These are phyloP conservation scores for Nibea coibor DNA, from an alignment of 2,113 vertebrate species.

Conservation along the genomic window DNA sequence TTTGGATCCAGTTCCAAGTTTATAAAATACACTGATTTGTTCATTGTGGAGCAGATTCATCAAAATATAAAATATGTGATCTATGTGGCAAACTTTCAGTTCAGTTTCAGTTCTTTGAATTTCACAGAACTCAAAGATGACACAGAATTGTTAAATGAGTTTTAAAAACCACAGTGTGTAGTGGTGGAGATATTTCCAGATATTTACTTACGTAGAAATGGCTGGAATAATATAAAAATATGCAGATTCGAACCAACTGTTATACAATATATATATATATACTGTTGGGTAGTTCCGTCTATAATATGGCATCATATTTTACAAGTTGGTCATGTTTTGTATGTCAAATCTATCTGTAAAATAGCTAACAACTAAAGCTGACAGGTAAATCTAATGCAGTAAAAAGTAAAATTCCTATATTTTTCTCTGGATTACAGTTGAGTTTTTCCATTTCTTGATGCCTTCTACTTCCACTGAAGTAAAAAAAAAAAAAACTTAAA, in stretches of 20 bases:
- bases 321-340: no score
- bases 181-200: not conserved
- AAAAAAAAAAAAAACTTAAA: not conserved
- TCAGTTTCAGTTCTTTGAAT: not conserved
- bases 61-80: not conserved
- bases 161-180: not conserved
- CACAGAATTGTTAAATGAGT: no score
- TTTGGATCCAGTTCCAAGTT: not conserved
- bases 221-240: not conserved
- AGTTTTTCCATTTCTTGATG: not conserved
- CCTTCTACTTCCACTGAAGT: not conserved
- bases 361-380: no score
- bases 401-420: not conserved
- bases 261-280: no score
- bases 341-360: no score
- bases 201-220: not conserved
- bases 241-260: no score
- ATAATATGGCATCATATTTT: no score
- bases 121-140: not conserved
- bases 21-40: not conserved
- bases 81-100: not conserved
- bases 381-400: no score
- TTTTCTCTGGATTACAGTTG: not conserved
- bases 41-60: not conserved
- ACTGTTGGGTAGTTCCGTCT: no score